These are phyloP conservation scores for Drosophila parabipectinata DNA, from an alignment of 1,140 invertebrate species.

Conservation along the genomic window DNA sequence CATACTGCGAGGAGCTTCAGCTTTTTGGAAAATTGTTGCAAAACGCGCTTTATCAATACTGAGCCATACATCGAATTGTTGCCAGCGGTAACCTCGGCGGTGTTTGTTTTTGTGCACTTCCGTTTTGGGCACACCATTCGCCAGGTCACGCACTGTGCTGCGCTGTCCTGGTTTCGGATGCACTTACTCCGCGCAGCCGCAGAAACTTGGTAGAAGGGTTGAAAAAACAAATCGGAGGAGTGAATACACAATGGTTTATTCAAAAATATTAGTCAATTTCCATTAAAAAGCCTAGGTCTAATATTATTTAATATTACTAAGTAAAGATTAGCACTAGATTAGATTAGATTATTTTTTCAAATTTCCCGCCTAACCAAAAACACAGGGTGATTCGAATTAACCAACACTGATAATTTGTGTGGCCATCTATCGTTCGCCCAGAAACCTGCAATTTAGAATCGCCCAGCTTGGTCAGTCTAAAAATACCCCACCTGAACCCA, in stretches of 20 bases:
- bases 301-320: too few species aligned
- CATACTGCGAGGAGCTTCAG: slow-evolving; percentile 37
- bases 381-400: neutral
- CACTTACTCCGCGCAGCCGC: slow-evolving; percentile 33
- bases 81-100: slow-evolving; percentile 55
- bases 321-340: too few species aligned
- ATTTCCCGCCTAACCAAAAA: too few species aligned
- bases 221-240: too few species aligned
- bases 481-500: too few species aligned
- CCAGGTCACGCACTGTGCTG: slow-evolving; percentile 44
- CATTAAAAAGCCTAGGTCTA: neutral
- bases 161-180: slow-evolving; percentile 35
- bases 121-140: slow-evolving; percentile 66
- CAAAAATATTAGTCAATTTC: too few species aligned
- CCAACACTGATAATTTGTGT: neutral
- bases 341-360: too few species aligned
- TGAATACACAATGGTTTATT: too few species aligned
- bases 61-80: slow-evolving; percentile 48
- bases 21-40: slow-evolving; percentile 35
- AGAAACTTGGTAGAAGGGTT: neutral
- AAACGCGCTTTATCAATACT: slow-evolving; percentile 76
- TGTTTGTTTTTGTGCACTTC: slow-evolving; percentile 70
- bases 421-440: too few species aligned
- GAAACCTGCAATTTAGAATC: too few species aligned
- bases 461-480: too few species aligned